phyloP scores from a whole-genome alignment of 2,888 invertebrate genomes.

The Meandrusa payeni region DNA sequence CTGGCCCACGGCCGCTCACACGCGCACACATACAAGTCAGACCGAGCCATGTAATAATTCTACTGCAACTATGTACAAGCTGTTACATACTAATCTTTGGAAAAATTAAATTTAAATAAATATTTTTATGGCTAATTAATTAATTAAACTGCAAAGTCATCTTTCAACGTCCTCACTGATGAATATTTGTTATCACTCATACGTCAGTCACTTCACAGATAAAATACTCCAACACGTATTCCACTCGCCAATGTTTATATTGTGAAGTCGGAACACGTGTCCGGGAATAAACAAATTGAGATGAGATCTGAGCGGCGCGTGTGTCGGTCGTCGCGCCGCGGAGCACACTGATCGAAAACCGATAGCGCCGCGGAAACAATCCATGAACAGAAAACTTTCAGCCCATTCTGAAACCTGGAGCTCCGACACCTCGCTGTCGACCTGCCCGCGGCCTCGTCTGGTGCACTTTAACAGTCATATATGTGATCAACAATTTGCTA shows the following conservation, averaged over 20 bases:
- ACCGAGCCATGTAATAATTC: conserved; percentile 12
- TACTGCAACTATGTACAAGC: neutral
- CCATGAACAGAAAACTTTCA: no score
- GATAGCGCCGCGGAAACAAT: conserved; percentile 41
- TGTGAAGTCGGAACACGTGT: conserved; percentile 19
- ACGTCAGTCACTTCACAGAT: conserved; percentile 6
- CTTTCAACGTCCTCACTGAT: neutral
- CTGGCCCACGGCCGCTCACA: neutral
- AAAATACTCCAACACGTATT: neutral
- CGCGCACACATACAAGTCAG: conserved; percentile 1
- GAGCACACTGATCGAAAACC: conserved; percentile 62
- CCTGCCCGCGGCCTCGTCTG: no score
- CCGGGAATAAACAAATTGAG: conserved; percentile 20
- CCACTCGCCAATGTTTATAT: conserved; percentile 13
- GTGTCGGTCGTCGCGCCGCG: conserved; percentile 52
- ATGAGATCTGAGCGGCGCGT: conserved; percentile 34
- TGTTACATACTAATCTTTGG: conserved; percentile 4
- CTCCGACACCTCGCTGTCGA: no score
- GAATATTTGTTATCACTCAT: no score
- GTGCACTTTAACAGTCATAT: no score
- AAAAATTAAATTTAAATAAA: neutral
- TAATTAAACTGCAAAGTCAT: neutral
- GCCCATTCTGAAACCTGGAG: no score
- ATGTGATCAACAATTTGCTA: no score
- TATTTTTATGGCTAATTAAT: neutral